Base-by-base conservation (phyloP, 2,113 vertebrate genomes). In the Albula glossodonta region DNA sequence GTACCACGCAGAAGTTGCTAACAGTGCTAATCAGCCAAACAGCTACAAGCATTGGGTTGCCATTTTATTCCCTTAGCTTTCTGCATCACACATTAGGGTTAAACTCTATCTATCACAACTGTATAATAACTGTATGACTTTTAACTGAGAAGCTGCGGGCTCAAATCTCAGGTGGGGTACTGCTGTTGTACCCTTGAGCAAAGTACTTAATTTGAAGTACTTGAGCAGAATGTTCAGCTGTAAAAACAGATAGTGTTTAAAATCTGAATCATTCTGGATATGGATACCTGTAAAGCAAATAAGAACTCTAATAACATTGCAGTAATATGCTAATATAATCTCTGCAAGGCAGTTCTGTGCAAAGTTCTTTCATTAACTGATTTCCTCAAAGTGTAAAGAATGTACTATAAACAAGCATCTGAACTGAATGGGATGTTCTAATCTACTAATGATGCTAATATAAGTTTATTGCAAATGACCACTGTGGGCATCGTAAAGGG, bases 401-500 rank as follows among this genome's bases (percentile, higher is more conserved):
- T 48, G 56, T 78, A 49, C 19, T 60, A 66, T 87, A 48, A 51
- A 5, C 17, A 31, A 82, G 81, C n/a, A 85, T 50, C 84, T 19
- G 0, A 19, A 83, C n/a, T 78, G 53, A 60, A 78, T 52, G 1
- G 1, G 70, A 78, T 89, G 83, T 41, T 82, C 89, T 86, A 88
- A 78, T 85, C 82, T 80, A 57, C 57, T 82, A 86, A 84, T 86
- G 60, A 78, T 87, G 51, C 86, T 84, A 83, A 78, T 85, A 66
- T 49, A 83, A 79, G 89, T 90, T 88, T 90, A 81, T 86, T 83
- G 80, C 19, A 87, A 87, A 89, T 85, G 63, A 85, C 80, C 87
- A 89, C 87, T 81, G 48, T 86, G 84, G 86, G 85, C 81, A 11
- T 15, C 60, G 90, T 89, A 82, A 78, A 87, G 88, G 89, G 81